These are phyloP conservation scores for Altica lythri DNA, from an alignment of 2,888 invertebrate species.

Conservation along the genomic window DNA sequence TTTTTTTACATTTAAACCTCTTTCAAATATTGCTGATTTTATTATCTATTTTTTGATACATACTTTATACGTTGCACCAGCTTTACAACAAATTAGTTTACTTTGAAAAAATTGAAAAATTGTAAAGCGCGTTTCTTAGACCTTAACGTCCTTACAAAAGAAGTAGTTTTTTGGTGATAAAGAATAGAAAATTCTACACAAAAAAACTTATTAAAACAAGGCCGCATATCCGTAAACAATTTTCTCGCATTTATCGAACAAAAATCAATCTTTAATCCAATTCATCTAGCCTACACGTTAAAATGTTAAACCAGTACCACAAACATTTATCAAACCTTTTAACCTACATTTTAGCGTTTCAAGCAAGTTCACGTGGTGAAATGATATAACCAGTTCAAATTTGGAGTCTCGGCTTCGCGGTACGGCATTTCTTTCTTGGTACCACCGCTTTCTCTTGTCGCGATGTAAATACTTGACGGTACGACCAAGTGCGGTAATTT, in stretches of 20 bases:
- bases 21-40: too few species aligned
- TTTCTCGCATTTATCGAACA: neutral
- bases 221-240: too few species aligned
- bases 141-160: too few species aligned
- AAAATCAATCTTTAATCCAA: neutral
- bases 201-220: too few species aligned
- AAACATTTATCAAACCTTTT: conserved; percentile 11
- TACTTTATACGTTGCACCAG: too few species aligned
- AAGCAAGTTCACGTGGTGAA: conserved; percentile 17
- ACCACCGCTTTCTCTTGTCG: conserved; percentile 38
- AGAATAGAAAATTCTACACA: too few species aligned
- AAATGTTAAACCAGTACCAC: conserved; percentile 2
- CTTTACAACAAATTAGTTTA: too few species aligned
- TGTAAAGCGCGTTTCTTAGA: too few species aligned
- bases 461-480: conserved; percentile 21
- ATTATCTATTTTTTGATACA: too few species aligned
- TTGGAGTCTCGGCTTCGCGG: conserved; percentile 33
- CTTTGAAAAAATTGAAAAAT: too few species aligned
- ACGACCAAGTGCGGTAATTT: neutral
- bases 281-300: neutral
- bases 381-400: conserved; percentile 36
- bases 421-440: conserved; percentile 38
- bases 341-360: conserved; percentile 6
- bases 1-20: too few species aligned
- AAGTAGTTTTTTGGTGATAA: too few species aligned